A percentile compares a stretch with the other conserved stretches of the same genome.
Evolutionary conservation across 1,140 invertebrate species (phyloP).

Genomic region (Drosophila kohkoa): DNA sequence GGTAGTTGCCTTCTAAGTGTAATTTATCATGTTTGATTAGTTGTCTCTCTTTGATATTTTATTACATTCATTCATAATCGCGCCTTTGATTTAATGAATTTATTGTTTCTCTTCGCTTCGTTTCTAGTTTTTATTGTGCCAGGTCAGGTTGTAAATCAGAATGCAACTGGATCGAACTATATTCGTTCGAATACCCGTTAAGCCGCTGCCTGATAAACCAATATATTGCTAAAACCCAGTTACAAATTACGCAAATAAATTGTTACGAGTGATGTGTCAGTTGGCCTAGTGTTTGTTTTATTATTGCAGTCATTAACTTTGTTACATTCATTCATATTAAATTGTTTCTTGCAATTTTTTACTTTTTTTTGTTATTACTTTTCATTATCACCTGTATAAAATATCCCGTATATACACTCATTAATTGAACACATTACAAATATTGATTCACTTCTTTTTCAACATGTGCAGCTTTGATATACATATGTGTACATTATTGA

Average conservation of each 20-base stretch:
- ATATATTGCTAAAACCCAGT: constrained; percentile 7
- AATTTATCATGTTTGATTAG: constrained; percentile 82
- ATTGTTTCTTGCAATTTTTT: neutral
- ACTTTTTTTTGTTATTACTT: neutral
- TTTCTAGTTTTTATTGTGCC: constrained; percentile 53
- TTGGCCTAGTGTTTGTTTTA: neutral
- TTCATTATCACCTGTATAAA: neutral
- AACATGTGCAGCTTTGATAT: too few species aligned
- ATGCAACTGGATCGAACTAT: constrained; percentile 27
- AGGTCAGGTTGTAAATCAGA: constrained; percentile 78
- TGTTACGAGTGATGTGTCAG: neutral
- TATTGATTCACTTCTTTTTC: too few species aligned
- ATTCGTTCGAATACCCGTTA: constrained; percentile 1
- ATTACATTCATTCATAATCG: constrained; percentile 82
- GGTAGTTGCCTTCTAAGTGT: constrained; percentile 41
- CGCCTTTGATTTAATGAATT: constrained; percentile 71
- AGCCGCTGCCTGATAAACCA: neutral
- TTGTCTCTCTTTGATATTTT: constrained; percentile 72
- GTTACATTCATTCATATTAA: constrained; percentile 1
- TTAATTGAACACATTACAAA: too few species aligned
- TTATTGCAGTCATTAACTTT: neutral
- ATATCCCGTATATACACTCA: too few species aligned
- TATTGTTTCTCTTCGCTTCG: constrained; percentile 49
- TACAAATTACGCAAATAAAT: constrained; percentile 24
- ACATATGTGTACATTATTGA: too few species aligned